Evolutionary conservation across 2,113 vertebrate species (phyloP), one percentile per base, ranked within the genome.

Genomic region (Apus apus): DNA sequence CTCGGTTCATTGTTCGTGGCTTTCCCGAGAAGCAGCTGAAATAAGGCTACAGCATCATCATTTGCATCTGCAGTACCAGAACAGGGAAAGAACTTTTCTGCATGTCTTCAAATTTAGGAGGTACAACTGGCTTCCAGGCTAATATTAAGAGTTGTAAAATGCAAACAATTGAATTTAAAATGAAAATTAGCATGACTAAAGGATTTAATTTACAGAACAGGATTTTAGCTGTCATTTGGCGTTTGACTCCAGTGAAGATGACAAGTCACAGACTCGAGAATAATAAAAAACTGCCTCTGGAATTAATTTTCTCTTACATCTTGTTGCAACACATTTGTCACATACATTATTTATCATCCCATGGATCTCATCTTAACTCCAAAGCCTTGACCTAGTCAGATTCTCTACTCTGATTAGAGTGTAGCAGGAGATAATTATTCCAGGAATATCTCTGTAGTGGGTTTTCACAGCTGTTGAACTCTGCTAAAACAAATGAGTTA

Each of bases 161-260:
- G 84, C 50, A 96, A 95, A 95, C 89, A 96, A 91, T 89, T 94
- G 91, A 53, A 94, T 94, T 96, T 92, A 92, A 96, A 95, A 87
- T 95, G 97, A 72, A 88, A 96, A 97, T 93, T 93, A 96, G 48
- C 60, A 71, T 89, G 90, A 94, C 87, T 94, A 96, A 94, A 97
- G 56, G 73, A 91, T 96, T 94, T 92, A 65, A 84, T 96, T 94
- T 94, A 81, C 58, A 93, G 89, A 95, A 91, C 78, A 88, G 68
- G 72, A 90, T 96, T 96, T 94, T 62, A 94, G 60, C 66, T 92
- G 74, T 83, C 87, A 94, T 95, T 81, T 96, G 76, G 89, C 64
- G 81, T 92, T 94, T 96, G 90, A 93, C 26, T 96, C 30, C 40
- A 92, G 66, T 16, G 27, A 94, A 87, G 36, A 91, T 6, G 38